Evolutionary conservation across 2,888 invertebrate species (phyloP), one percentile per base, ranked within the genome.

Genomic region (Ornithoptera alexandrae): DNA sequence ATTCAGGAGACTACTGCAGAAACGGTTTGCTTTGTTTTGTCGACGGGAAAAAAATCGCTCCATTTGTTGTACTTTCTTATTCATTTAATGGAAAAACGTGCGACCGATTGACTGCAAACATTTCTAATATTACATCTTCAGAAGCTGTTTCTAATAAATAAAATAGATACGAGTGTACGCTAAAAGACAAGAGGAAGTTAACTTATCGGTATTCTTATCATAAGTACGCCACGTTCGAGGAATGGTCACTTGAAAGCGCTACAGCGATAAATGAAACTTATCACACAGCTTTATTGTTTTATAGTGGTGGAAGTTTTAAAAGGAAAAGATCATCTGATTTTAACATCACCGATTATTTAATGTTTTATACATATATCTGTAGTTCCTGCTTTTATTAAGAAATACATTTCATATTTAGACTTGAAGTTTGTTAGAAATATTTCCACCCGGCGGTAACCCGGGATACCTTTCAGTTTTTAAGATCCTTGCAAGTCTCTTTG

Each of bases 141-240:
- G 18, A n/a, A 18, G 24, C 58, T 59, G 18, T 18, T 65, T 65
- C 42, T 7, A 17, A 18, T 59, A 10, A n/a, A 18, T 6, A 24
- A 65, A 65, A 46, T 58, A 24, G 56, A 58, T 42, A 65, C 8
- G 24, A 46, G n/a, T 6, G 65, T 7, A 30, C n/a, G 20, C n/a
- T 17, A 6, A n/a, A 36, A 30, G 60, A 60, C 24, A 36, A 10
- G 61, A 36, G n/a, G 36, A 18, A 30, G 39, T 20, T 20, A 61
- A 22, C 18, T 67, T 53, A 61, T 67, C 60, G 61, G 61, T 67
- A 61, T 67, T 67, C 67, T 20, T 50, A 4, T 56, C 61, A 46
- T 24, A 50, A 39, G 36, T 20, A 18, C 61, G 36, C 50, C 22
- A 10, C 61, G 50, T 36, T 61, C 24, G 59, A n/a, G 22, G 46